These are phyloP conservation scores for Salpingus planirostris DNA, from an alignment of 2,888 invertebrate genomes.

Conservation along the genomic window DNA sequence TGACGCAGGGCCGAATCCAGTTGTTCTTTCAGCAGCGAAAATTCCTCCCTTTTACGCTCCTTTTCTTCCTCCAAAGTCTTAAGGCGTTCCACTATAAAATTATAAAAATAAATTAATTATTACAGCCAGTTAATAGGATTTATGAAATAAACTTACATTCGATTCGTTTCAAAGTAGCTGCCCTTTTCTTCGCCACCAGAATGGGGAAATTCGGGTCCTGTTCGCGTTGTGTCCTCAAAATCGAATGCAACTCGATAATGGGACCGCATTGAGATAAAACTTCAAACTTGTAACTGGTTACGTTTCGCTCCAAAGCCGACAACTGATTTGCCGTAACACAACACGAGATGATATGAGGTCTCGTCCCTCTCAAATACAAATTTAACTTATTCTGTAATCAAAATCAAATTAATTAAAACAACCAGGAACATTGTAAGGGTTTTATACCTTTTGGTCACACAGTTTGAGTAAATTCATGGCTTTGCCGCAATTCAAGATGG, in stretches of 20 bases:
- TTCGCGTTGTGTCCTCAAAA: constrained; percentile 23
- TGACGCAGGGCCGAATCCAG: constrained; percentile 29
- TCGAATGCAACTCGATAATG: constrained; percentile 27
- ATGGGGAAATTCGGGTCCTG: constrained; percentile 26
- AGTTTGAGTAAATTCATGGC: constrained; percentile 61
- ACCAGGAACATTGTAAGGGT: no score
- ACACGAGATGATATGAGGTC: constrained; percentile 33
- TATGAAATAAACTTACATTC: constrained; percentile 30
- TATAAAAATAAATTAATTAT: no score
- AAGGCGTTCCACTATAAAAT: no score
- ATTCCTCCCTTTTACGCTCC: constrained; percentile 29
- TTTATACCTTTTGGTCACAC: no score
- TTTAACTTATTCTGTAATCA: constrained; percentile 32
- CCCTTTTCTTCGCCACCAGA: constrained; percentile 33
- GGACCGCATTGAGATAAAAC: constrained; percentile 32
- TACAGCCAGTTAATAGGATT: no score
- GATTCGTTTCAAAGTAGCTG: constrained; percentile 31
- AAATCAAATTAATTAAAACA: no score
- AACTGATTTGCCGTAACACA: constrained; percentile 35
- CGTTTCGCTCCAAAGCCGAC: constrained; percentile 26
- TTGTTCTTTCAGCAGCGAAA: constrained; percentile 30
- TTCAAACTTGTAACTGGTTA: constrained; percentile 33
- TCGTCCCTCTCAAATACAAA: constrained; percentile 32
- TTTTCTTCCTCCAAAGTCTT: constrained; percentile 24
- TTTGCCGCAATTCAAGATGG: constrained; percentile 66